Evolutionary conservation across 2,797 vertebrate genomes (phyloP).

Genomic region (Muscicapa striata): DNA sequence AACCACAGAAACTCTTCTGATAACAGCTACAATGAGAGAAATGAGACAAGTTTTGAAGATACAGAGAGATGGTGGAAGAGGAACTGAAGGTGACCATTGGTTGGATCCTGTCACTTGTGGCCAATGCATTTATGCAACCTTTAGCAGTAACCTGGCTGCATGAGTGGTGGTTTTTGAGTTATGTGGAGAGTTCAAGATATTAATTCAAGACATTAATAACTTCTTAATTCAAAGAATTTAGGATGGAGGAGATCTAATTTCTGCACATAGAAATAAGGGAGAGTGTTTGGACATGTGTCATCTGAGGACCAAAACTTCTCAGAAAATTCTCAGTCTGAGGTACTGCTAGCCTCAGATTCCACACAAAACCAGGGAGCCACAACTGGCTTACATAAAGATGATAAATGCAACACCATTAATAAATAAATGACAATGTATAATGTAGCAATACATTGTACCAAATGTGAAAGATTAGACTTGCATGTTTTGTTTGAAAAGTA

Average conservation of each 20-base stretch:
- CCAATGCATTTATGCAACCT: background rate
- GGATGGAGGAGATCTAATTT: background rate
- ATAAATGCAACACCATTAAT: background rate
- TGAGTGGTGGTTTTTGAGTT: background rate
- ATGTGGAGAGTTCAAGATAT: background rate
- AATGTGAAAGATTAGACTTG: background rate
- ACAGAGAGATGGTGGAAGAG: background rate
- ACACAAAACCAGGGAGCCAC: background rate
- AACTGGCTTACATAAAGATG: background rate
- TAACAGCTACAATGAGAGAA: background rate
- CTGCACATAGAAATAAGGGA: background rate
- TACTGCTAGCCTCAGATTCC: background rate
- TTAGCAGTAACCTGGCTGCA: background rate
- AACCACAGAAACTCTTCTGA: background rate
- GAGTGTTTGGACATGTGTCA: background rate
- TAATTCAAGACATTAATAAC: background rate
- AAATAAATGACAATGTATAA: background rate
- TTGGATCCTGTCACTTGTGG: background rate
- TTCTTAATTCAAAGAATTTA: background rate
- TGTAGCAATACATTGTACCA: background rate
- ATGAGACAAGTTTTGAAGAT: background rate
- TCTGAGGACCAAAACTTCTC: background rate
- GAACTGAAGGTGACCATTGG: background rate
- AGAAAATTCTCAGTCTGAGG: background rate
- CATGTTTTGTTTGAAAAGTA: background rate